A percentile compares a stretch with the other conserved stretches of the same genome.
Conservation (phyloP, 2,797 vertebrate genomes). For the Halcyon smyrnensis region DNA sequence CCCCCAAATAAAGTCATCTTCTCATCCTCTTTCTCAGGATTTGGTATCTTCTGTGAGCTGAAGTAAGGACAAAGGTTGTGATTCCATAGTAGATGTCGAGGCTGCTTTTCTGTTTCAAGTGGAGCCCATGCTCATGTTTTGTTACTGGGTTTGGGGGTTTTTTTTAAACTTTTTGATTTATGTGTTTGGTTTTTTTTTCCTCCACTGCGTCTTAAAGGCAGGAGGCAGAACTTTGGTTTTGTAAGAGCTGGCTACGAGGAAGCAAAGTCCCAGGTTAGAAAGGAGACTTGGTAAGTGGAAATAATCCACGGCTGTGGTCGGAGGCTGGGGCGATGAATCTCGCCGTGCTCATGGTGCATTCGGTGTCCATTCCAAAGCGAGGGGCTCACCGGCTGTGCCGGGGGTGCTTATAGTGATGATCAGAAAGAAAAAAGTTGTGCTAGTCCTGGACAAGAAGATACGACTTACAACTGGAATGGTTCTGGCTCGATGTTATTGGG, state of each 20-base stretch:
- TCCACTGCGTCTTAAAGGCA: not conserved
- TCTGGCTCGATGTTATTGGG: not conserved
- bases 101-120: not conserved
- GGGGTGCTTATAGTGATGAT: not conserved
- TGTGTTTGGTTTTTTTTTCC: not conserved
- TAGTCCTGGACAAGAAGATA: not conserved
- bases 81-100: not conserved
- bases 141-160: not conserved
- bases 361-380: not conserved
- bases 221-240: not conserved
- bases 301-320: rapidly evolving
- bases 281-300: not conserved
- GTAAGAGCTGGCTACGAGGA: not conserved
- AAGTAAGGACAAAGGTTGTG: not conserved
- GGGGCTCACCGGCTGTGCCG: not conserved
- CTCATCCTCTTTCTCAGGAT: not conserved
- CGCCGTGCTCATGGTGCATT: rapidly evolving
- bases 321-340: not conserved
- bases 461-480: rapidly evolving
- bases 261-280: not conserved
- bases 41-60: not conserved
- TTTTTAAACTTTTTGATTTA: too few species aligned
- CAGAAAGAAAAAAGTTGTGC: not conserved
- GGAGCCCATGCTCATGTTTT: not conserved
- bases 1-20: not conserved